A percentile compares a stretch with the other conserved stretches of the same genome.
These are phyloP conservation scores for Drosophila heteroneura DNA, from an alignment of 2,888 invertebrate genomes.

Conservation along the genomic window DNA sequence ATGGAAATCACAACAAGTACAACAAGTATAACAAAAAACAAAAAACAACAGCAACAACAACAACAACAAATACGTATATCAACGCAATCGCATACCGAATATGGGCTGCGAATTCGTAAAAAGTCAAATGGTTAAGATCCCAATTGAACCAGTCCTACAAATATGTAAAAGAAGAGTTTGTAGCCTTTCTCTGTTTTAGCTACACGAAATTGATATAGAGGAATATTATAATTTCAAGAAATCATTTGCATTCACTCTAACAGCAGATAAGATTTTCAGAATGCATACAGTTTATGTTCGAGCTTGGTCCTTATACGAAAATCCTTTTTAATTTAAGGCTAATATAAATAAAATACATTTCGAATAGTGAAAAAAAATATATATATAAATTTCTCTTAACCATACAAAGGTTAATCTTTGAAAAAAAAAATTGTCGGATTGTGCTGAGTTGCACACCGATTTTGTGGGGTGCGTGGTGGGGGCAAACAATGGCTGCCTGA, in stretches of 20 bases:
- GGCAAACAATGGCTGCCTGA: slow-evolving; percentile 74
- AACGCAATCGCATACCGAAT: slow-evolving; percentile 55
- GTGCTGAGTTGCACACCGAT: slow-evolving; percentile 36
- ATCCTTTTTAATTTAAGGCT: background rate
- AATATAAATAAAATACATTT: background rate
- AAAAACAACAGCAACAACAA: slow-evolving; percentile 21
- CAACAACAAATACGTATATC: slow-evolving; percentile 25
- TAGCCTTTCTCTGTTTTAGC: background rate
- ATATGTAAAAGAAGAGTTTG: background rate
- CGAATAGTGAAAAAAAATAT: background rate
- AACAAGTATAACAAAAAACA: slow-evolving; percentile 18
- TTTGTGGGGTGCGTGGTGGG: slow-evolving; percentile 54
- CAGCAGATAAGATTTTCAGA: too few species aligned
- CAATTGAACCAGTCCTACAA: slow-evolving; percentile 23
- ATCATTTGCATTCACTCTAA: background rate
- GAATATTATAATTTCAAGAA: background rate
- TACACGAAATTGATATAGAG: background rate
- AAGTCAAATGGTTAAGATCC: slow-evolving; percentile 18
- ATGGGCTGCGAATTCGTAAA: slow-evolving; percentile 48
- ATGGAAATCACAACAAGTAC: slow-evolving; percentile 64
- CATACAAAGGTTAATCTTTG: background rate
- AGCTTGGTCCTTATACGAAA: background rate
- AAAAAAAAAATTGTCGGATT: background rate
- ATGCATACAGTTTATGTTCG: too few species aligned
- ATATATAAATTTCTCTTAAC: background rate